Base-by-base conservation (phyloP, 2,113 vertebrate genomes). In the Microtus pennsylvanicus region DNA sequence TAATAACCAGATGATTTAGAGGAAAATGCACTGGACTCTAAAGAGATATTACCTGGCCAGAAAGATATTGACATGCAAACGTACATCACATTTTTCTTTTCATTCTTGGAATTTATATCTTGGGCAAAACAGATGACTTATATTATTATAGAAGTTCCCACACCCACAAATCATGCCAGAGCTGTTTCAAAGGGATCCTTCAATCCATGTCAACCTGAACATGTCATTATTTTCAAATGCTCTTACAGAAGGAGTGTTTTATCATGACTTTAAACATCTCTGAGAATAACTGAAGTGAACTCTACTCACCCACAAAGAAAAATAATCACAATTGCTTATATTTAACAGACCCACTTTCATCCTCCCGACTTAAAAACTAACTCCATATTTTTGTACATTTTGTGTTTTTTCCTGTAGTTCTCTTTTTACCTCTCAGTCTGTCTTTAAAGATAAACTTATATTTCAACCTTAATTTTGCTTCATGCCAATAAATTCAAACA, bases 211-310 rank as follows among this genome's bases (percentile, higher is more conserved):
- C 88, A 96, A 93, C 87, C 50, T 94, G 77, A 63, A 87, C 76
- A 75, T 94, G 96, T 33, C 86, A 92, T 94, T 96, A 93, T 97
- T 97, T 88, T 93, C 69, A 93, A 87, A 94, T 91, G 78, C 35
- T 93, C 47, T 89, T 88, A 80, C 42, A 87, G 92, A 87, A 95
- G 65, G 35, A 96, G 78, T 82, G 52, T 96, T 97, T 94, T 58
- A 70, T 96, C 67, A 90, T 93, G 61, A 67, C 70, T 93, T 91
- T 96, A 86, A 97, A 97, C 77, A 87, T 96, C 16, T 22, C 72
- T 90, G 67, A 61, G 86, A 95, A 87, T 92, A 93, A 82, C 28
- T 90, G 38, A 89, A 94, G 92, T 95, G 58, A 95, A 83, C 92
- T 95, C 81, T 94, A 82, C 63, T 91, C 33, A 67, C 16, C 70